Percentiles rank a stretch among this genome's conserved stretches.
phyloP scores from a whole-genome alignment of 2,888 invertebrate species.

The Agelastica alni region DNA sequence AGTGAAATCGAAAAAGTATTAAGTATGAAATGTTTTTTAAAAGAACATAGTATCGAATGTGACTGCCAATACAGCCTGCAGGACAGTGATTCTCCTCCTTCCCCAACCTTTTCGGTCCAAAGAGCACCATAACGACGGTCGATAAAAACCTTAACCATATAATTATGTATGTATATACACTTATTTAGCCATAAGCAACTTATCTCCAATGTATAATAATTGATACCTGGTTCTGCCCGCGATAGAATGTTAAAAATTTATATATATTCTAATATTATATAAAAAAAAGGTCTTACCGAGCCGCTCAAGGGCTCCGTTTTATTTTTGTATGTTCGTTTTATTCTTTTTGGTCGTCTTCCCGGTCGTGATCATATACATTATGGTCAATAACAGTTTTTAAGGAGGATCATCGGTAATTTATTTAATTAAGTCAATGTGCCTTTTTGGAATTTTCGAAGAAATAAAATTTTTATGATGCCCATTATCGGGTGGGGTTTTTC shows the following conservation, averaged over 20 bases:
- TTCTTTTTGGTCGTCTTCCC: slow-evolving; percentile 42
- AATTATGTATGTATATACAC: slow-evolving; percentile 59
- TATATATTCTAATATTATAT: slow-evolving; percentile 44
- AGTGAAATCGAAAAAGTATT: no score
- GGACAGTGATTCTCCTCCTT: no score
- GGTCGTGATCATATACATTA: slow-evolving; percentile 47
- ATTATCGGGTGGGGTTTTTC: no score
- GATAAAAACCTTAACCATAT: slow-evolving; percentile 57
- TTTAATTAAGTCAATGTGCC: slow-evolving; percentile 41
- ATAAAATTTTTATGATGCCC: neutral
- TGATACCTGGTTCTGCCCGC: slow-evolving; percentile 56
- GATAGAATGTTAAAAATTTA: slow-evolving; percentile 57
- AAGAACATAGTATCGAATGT: no score
- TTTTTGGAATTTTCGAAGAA: slow-evolving; percentile 23
- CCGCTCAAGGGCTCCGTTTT: slow-evolving; percentile 15
- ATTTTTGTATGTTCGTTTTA: slow-evolving; percentile 8
- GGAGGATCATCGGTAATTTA: slow-evolving; percentile 44
- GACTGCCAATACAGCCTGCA: no score
- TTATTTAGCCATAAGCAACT: slow-evolving; percentile 59
- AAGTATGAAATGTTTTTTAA: no score
- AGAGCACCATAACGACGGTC: no score
- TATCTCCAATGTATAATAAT: slow-evolving; percentile 60
- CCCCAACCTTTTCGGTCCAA: no score
- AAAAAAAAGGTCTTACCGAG: slow-evolving; percentile 27
- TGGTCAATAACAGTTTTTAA: slow-evolving; percentile 47